These are phyloP conservation scores for Azemiops feae DNA, from an alignment of 2,113 vertebrate species.

Conservation along the genomic window DNA sequence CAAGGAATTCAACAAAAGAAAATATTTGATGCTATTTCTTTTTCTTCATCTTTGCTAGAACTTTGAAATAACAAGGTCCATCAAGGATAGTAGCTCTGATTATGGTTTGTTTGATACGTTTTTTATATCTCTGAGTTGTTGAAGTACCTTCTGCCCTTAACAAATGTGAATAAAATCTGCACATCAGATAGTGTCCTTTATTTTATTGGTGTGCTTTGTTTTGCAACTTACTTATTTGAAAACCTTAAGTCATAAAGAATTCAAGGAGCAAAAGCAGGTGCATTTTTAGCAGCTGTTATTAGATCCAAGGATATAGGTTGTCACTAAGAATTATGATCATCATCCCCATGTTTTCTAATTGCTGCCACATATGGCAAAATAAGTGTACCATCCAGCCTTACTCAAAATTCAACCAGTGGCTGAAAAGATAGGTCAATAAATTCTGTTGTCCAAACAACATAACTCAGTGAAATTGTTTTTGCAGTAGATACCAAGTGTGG, in stretches of 20 bases:
- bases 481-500: constrained; percentile 31
- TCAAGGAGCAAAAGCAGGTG: constrained; percentile 39
- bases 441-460: constrained; percentile 51
- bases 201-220: constrained; percentile 14
- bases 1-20: constrained; percentile 52
- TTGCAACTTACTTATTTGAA: neutral
- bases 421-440: constrained; percentile 57
- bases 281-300: constrained; percentile 50
- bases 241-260: constrained; percentile 16
- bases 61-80: constrained; percentile 41
- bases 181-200: neutral
- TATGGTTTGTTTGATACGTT: neutral
- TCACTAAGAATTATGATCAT: constrained; percentile 57
- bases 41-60: constrained; percentile 44
- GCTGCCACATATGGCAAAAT: constrained; percentile 45
- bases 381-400: constrained; percentile 40
- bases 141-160: constrained; percentile 6
- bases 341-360: constrained; percentile 40
- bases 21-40: constrained; percentile 42
- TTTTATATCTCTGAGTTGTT: constrained; percentile 19
- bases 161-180: constrained; percentile 29
- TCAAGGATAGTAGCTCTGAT: constrained; percentile 20
- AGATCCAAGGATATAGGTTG: constrained; percentile 55
- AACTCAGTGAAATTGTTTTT: constrained; percentile 61
- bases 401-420: constrained; percentile 29